Evolutionary conservation across 2,797 vertebrate genomes (phyloP).

Genomic region (Discoglossus pictus): DNA sequence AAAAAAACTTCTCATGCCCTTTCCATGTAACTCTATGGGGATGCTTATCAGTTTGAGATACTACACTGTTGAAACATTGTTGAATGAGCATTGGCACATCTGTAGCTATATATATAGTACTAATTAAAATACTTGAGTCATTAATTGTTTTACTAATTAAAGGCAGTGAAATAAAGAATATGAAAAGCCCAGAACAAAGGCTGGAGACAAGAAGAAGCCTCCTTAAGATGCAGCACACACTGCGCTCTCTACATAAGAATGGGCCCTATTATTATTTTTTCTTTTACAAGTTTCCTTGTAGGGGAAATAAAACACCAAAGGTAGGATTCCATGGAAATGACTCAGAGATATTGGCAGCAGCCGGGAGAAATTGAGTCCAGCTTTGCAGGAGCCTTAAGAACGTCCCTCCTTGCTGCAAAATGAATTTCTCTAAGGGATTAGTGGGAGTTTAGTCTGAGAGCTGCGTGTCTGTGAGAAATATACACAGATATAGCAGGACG

Average conservation of each 20-base stretch:
- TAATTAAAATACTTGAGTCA: no score
- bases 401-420: conserved; percentile 58
- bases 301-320: conserved; percentile 83
- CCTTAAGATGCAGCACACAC: no score
- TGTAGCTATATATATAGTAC: no score
- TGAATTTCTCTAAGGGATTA: conserved; percentile 59
- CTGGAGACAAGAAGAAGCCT: no score
- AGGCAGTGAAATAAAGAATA: no score
- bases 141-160: no score
- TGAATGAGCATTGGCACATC: no score
- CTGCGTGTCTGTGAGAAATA: conserved; percentile 29
- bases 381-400: conserved; percentile 59
- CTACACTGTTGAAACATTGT: no score
- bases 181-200: no score
- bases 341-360: conserved; percentile 80
- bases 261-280: conserved; percentile 71
- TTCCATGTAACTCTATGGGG: no score
- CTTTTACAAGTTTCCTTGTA: conserved; percentile 81
- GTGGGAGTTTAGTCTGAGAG: conserved; percentile 42
- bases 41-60: no score
- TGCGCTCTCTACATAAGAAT: background rate
- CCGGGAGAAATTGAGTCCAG: conserved; percentile 71
- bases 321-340: conserved; percentile 88
- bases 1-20: no score
- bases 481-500: conserved; percentile 9